These are phyloP conservation scores for Anguilla obscura DNA, from an alignment of 2,797 vertebrate genomes.

Conservation along the genomic window DNA sequence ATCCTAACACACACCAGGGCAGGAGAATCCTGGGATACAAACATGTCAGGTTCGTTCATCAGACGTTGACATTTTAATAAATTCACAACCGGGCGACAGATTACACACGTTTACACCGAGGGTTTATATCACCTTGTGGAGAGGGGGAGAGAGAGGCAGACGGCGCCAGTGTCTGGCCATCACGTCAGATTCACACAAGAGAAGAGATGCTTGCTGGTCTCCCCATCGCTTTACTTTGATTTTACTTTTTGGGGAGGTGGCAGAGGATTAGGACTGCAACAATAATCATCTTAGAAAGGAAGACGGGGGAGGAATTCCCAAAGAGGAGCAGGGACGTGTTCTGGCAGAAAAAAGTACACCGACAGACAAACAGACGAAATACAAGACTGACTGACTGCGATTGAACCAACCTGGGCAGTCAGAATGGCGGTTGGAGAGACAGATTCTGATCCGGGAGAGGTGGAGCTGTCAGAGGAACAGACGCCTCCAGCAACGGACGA, in stretches of 20 bases:
- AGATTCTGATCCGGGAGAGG: slow-evolving; percentile 33
- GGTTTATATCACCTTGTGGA: slow-evolving; percentile 62
- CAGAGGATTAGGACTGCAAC: not conserved
- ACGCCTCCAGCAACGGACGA: not conserved
- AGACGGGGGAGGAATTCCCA: not conserved
- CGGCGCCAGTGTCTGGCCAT: not conserved
- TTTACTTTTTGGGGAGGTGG: not conserved
- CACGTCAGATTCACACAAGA: not conserved
- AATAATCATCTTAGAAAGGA: not conserved
- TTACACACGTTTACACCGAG: slow-evolving; percentile 63
- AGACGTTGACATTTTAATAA: slow-evolving; percentile 67
- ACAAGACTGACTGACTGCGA: not conserved
- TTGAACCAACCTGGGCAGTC: not conserved
- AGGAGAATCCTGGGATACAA: slow-evolving; percentile 24
- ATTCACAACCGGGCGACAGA: slow-evolving; percentile 65
- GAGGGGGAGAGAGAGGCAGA: not conserved
- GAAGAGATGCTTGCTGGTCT: not conserved
- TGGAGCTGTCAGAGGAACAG: slow-evolving; percentile 33
- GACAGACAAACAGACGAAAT: not conserved
- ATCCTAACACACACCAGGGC: not conserved
- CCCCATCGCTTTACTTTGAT: not conserved
- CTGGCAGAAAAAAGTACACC: not conserved
- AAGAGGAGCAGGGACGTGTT: not conserved
- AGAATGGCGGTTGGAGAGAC: slow-evolving; percentile 62
- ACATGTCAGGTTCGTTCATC: slow-evolving; percentile 52